Evolutionary conservation across 2,888 invertebrate genomes (phyloP).

Genomic region (Megaustenia siamemsis): DNA sequence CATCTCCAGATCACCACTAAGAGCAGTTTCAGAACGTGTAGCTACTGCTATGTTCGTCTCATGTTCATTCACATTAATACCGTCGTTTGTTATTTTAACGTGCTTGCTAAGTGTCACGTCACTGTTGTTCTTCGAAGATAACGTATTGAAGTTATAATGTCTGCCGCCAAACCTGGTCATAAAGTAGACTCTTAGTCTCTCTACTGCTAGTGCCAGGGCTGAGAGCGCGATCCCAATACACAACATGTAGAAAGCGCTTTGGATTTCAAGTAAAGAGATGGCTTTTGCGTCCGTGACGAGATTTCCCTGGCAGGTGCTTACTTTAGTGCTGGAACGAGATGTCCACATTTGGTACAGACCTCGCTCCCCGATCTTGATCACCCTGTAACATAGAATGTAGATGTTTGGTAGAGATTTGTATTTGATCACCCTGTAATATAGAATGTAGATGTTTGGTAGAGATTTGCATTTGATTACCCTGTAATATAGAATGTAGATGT

Average conservation of each 20-base stretch:
- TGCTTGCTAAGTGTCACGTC: neutral
- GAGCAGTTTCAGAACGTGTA: neutral
- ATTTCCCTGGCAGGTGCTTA: slow-evolving; percentile 57
- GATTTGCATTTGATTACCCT: neutral
- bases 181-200: neutral
- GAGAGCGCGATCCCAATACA: slow-evolving; percentile 58
- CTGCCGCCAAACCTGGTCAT: neutral
- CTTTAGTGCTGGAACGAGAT: slow-evolving; percentile 63
- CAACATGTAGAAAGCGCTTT: slow-evolving; percentile 63
- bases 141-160: neutral
- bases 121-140: neutral
- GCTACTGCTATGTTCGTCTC: too few relatives aligned
- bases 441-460: too few relatives aligned
- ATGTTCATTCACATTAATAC: neutral
- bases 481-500: neutral
- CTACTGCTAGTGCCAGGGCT: slow-evolving; percentile 30
- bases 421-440: too few relatives aligned
- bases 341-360: slow-evolving; percentile 65
- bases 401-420: too few relatives aligned
- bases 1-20: neutral
- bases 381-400: slow-evolving; percentile 53
- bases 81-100: neutral
- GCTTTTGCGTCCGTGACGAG: slow-evolving; percentile 59
- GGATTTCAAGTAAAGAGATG: slow-evolving; percentile 63
- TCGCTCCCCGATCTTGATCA: slow-evolving; percentile 61